Conservation (phyloP, 2,888 invertebrate species). For the Meliscaeva auricollis region DNA sequence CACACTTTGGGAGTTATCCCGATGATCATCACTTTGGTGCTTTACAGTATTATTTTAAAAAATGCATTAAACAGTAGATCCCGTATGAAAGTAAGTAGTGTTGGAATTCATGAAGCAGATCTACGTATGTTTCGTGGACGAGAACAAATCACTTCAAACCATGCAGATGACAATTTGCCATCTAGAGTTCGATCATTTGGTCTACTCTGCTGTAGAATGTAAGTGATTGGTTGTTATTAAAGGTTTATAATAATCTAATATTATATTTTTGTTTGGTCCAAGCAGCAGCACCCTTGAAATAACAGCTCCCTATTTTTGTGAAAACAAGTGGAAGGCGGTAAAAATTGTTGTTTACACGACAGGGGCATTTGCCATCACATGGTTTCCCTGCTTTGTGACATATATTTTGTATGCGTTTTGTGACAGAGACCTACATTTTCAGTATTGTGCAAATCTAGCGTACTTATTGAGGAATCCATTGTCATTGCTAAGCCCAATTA, state of each 20-base stretch:
- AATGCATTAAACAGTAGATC: constrained; percentile 86
- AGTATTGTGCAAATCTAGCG: constrained; percentile 85
- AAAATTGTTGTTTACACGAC: not conserved
- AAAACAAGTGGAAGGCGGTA: not conserved
- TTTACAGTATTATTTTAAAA: constrained; percentile 87
- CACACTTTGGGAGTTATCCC: constrained; percentile 85
- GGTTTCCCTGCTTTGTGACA: not conserved
- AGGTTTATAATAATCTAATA: not conserved
- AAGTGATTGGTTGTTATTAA: not conserved
- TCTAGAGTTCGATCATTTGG: not conserved
- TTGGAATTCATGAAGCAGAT: constrained; percentile 80
- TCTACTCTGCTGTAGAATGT: not conserved
- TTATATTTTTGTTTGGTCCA: too few species aligned
- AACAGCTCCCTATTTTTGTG: not conserved
- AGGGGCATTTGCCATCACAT: not conserved
- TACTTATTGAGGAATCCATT: constrained; percentile 86
- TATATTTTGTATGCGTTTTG: not conserved
- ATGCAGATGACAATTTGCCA: not conserved
- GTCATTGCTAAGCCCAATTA: constrained; percentile 86
- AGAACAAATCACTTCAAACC: constrained; percentile 12
- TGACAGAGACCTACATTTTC: constrained; percentile 79
- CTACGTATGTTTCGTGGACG: constrained; percentile 79
- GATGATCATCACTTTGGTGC: constrained; percentile 83
- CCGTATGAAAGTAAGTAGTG: constrained; percentile 82
- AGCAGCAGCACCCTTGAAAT: not conserved